Evolutionary conservation across 2,797 vertebrate species (phyloP).

Genomic region (Hyperoplus immaculatus): DNA sequence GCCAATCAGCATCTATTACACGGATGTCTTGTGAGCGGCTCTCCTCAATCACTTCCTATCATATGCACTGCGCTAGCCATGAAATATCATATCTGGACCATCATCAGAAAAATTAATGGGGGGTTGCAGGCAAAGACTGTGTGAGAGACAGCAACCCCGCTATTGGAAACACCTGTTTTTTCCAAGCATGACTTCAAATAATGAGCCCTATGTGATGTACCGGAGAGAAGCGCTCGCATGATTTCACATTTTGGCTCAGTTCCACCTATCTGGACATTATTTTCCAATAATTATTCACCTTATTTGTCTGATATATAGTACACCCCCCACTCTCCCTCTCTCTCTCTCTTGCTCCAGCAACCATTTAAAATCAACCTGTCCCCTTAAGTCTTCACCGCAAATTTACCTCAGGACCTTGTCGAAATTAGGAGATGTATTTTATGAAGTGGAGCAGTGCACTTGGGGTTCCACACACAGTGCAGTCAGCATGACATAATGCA

Average conservation of each 20-base stretch:
- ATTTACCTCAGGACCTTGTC: slow-evolving; percentile 51
- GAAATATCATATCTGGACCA: slow-evolving; percentile 87
- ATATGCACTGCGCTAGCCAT: slow-evolving; percentile 70
- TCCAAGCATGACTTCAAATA: slow-evolving; percentile 80
- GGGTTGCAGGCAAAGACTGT: slow-evolving; percentile 53
- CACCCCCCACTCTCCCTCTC: slow-evolving; percentile 1
- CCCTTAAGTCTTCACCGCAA: slow-evolving; percentile 35
- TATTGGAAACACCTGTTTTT: slow-evolving; percentile 89
- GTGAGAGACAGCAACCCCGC: slow-evolving; percentile 62
- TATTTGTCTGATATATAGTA: slow-evolving; percentile 70
- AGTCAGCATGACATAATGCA: slow-evolving; percentile 54
- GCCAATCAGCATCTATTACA: slow-evolving; percentile 88
- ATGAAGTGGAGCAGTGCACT: slow-evolving; percentile 41
- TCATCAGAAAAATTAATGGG: slow-evolving; percentile 74
- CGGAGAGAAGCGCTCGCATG: slow-evolving; percentile 71
- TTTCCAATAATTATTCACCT: slow-evolving; percentile 82
- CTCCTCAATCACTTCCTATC: slow-evolving; percentile 83
- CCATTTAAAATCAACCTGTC: slow-evolving; percentile 35
- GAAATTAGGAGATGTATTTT: slow-evolving; percentile 51
- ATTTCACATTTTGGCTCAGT: slow-evolving; percentile 84
- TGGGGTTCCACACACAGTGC: slow-evolving; percentile 24
- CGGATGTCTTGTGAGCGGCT: slow-evolving; percentile 77
- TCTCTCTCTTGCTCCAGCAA: slow-evolving; percentile 48
- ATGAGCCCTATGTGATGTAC: slow-evolving; percentile 75
- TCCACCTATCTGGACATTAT: slow-evolving; percentile 82